phyloP scores from a whole-genome alignment of 2,113 vertebrate species.

The Ranitomeya variabilis region DNA sequence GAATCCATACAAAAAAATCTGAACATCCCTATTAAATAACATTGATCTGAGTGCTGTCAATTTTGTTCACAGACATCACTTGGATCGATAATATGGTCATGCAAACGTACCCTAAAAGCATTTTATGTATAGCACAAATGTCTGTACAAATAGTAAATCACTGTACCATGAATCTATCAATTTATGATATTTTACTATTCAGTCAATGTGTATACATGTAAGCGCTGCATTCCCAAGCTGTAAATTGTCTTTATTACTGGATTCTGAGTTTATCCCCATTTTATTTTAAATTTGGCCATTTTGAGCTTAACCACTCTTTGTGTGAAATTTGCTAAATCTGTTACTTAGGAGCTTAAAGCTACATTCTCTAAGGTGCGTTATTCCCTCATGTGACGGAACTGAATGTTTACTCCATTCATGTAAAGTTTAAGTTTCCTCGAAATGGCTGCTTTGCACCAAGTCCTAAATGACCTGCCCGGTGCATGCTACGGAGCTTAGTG shows the following conservation, averaged over 20 bases:
- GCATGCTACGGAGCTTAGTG: slow-evolving; percentile 74
- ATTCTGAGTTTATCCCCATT: neutral
- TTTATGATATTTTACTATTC: too few species aligned
- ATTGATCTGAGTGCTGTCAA: too few species aligned
- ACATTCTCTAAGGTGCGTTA: neutral
- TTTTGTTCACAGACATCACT: too few species aligned
- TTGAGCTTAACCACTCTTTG: neutral
- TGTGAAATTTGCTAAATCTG: neutral
- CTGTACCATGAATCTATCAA: too few species aligned
- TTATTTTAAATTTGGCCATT: neutral
- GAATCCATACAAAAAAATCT: too few species aligned
- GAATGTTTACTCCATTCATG: slow-evolving; percentile 61
- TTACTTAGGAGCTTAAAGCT: slow-evolving; percentile 13
- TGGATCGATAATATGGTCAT: too few species aligned
- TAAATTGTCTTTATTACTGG: neutral
- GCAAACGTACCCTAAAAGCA: too few species aligned
- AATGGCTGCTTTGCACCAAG: slow-evolving; percentile 79
- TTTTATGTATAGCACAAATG: too few species aligned
- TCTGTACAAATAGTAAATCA: too few species aligned
- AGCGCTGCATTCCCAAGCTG: neutral
- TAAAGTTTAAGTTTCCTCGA: slow-evolving; percentile 68
- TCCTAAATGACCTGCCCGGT: slow-evolving; percentile 78
- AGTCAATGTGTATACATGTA: neutral
- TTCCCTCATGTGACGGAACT: slow-evolving; percentile 43
- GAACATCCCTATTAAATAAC: too few species aligned